Base-by-base conservation (phyloP, 2,888 invertebrate genomes). In the Spilosoma lubricipeda region DNA sequence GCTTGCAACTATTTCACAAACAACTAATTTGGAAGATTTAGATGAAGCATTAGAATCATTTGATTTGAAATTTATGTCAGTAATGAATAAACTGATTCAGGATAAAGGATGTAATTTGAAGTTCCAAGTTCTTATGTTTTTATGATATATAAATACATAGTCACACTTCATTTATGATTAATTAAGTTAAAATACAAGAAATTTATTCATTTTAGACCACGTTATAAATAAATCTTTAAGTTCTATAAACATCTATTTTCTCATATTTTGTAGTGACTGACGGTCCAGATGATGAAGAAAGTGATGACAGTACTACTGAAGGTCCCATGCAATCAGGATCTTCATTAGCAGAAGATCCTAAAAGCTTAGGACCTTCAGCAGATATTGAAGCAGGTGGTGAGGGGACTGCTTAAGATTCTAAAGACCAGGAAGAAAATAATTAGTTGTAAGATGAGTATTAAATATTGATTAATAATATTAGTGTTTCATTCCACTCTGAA, bases 11-110 rank as follows among this genome's bases (percentile, higher is more conserved):
- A 39, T 93, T 30, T 77, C 78, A 39, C 89, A 86, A 80, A 80
- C 90, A 77, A 83, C 90, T n/a, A 80, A 86, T 77, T 82, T 86
- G 20, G 77, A 87, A 23, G 77, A 88, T 71, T 85, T 91, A 73
- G 81, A 90, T 11, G 85, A 89, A 77, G 87, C 92, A 2, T 77
- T 95, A 67, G 89, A 93, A 85, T 89, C 88, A 56, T 94, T 95
- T 86, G 91, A 92, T 78, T 77, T 85, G 74, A 75, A 82, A 75
- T 90, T 91, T 9, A 95, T 95, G 86, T 83, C 82, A 59, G 80
- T 86, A 67, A 72, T 95, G 65, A 92, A 94, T 15, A 89, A 91
- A 71, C 83, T 92, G 73, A 86, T 90, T 81, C 88, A 90, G 45
- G 80, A 82, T 68, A 87, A 87, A 77, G 77, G 86, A 76, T 88